Evolutionary conservation across 2,113 vertebrate species (phyloP), one percentile per base, ranked within the genome.

Genomic region (Esox niger): DNA sequence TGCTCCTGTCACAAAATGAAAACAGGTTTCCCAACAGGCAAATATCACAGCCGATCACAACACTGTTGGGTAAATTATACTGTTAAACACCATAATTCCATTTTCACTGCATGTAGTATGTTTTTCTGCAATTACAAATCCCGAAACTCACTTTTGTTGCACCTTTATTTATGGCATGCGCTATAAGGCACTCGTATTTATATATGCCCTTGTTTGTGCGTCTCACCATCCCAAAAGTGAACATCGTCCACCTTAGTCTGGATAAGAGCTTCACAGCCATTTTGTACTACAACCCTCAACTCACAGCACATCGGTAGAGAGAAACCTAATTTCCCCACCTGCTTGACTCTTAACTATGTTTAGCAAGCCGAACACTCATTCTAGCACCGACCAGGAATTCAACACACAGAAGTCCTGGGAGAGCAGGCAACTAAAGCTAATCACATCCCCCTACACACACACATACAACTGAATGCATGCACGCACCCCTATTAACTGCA

Each of bases 351-450:
- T 85, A 85, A 84, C 80, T 58, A 25, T 77, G 73, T 73, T 81
- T 79, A 77, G 80, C 84, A 83, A 79, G 77, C 80, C 79, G 78
- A 84, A 82, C 75, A 74, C 80, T 81, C 60, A 70, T 73, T 60
- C 57, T 68, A 49, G 9, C 47, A 49, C 47, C 20, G 6, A 21
- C 4, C 9, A 21, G 20, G 35, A 38, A 38, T 38, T 15, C 13
- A 38, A n/a, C n/a, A n/a, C n/a, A n/a, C 10, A 38, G 76, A 68
- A 71, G 75, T 82, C 85, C 74, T 75, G 38, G 64, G 81, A 80
- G 83, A 75, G 69, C 74, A 5, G 47, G 69, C 77, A 70, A 74
- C 78, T 69, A 75, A 73, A 79, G 76, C 79, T 86, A 81, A 87
- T 87, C 82, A 79, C 64, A 62, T 13, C 2, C 26, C 20, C 56